Evolutionary conservation across 2,113 vertebrate genomes (phyloP).

Genomic region (Tetrax tetrax): DNA sequence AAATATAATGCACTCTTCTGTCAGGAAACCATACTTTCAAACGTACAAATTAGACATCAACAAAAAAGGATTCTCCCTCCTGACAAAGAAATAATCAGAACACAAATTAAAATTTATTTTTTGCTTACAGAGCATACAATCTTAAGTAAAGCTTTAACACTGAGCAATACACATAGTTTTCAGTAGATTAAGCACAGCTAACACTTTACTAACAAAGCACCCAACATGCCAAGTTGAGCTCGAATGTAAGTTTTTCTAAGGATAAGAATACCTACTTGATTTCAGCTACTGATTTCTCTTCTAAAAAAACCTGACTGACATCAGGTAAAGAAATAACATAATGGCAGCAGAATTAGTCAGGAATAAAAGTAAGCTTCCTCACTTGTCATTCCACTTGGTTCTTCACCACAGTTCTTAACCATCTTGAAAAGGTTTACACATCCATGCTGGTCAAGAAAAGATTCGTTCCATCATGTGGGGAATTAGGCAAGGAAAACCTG

Average conservation of each 20-base stretch:
- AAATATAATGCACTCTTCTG: background rate
- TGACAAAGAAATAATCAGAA: constrained; percentile 31
- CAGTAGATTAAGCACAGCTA: background rate
- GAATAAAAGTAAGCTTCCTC: constrained; percentile 11
- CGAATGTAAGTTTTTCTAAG: background rate
- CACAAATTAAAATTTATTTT: background rate
- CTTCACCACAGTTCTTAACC: background rate
- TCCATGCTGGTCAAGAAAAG: background rate
- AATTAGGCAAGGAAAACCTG: background rate
- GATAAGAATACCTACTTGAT: background rate
- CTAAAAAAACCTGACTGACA: background rate
- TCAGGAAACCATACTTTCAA: constrained; percentile 58
- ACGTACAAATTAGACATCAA: background rate
- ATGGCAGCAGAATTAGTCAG: background rate
- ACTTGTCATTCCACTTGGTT: background rate
- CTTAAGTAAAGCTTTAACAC: background rate
- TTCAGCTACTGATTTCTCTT: background rate
- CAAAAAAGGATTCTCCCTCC: background rate
- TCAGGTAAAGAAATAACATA: background rate
- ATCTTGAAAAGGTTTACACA: constrained; percentile 23
- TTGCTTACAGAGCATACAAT: background rate
- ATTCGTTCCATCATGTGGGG: background rate
- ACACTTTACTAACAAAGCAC: background rate
- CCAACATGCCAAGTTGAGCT: background rate
- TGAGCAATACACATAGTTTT: background rate